phyloP scores from a whole-genome alignment of 2,113 vertebrate genomes.

The Strix uralensis region DNA sequence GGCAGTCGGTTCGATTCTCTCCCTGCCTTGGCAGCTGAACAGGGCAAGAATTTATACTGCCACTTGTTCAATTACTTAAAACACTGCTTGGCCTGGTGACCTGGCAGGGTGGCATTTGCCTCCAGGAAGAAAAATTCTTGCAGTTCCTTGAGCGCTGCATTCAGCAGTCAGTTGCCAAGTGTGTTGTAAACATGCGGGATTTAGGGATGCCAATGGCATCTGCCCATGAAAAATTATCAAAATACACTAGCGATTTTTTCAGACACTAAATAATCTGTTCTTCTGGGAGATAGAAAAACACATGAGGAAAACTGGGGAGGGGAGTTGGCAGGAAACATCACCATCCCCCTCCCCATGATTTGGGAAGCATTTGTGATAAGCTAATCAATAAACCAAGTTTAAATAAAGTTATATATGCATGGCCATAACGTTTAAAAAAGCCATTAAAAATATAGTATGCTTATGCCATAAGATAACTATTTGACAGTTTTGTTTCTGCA shows the following conservation, averaged over 20 bases:
- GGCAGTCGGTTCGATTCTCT: neutral
- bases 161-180: neutral
- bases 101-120: slow-evolving; percentile 8
- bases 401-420: neutral
- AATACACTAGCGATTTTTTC: neutral
- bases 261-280: neutral
- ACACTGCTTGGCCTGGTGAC: neutral
- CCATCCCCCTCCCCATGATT: neutral
- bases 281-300: neutral
- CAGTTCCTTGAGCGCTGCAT: neutral
- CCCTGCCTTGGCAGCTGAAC: slow-evolving; percentile 10
- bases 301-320: neutral
- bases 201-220: neutral
- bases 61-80: neutral
- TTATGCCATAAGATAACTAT: neutral
- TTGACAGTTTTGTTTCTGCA: neutral
- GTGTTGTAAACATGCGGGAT: accelerated
- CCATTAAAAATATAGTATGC: neutral
- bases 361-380: neutral
- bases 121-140: neutral
- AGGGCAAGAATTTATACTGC: slow-evolving; percentile 6
- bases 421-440: neutral
- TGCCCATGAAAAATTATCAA: neutral
- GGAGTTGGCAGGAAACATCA: neutral
- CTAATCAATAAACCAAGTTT: neutral